Conservation (phyloP, 2,888 invertebrate species). For the Automeris io region DNA sequence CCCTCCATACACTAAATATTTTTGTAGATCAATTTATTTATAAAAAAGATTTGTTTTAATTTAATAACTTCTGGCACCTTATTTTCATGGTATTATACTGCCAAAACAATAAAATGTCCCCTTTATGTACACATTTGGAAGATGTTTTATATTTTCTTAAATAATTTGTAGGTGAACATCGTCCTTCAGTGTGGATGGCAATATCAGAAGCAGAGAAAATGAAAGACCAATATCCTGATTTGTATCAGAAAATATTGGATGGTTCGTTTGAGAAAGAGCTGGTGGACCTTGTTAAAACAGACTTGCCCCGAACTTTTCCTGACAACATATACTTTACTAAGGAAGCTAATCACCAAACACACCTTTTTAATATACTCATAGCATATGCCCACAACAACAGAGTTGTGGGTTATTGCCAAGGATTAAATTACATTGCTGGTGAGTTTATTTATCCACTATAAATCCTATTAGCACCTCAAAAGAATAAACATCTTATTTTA, state of each 20-base stretch:
- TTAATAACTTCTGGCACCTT: no score
- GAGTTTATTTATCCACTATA: no score
- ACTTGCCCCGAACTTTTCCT: constrained; percentile 95
- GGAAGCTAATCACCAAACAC: constrained; percentile 83
- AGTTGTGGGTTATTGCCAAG: constrained; percentile 95
- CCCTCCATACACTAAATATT: no score
- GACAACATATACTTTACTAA: constrained; percentile 95
- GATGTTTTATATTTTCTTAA: no score
- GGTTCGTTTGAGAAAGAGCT: constrained; percentile 83
- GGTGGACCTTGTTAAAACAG: constrained; percentile 90
- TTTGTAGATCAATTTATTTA: no score
- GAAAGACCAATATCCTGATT: constrained; percentile 79
- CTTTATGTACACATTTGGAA: no score
- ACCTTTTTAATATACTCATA: constrained; percentile 89
- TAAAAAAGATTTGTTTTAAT: no score
- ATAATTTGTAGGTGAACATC: constrained; percentile 66
- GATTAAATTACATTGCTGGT: constrained; percentile 94
- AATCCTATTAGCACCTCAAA: no score
- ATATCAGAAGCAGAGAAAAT: constrained; percentile 87
- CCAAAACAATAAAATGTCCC: no score
- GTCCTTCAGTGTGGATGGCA: constrained; percentile 88
- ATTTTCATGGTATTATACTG: no score
- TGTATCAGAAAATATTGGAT: constrained; percentile 82
- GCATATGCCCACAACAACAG: constrained; percentile 93
- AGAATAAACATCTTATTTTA: no score